A percentile compares a stretch with the other conserved stretches of the same genome.
These are phyloP conservation scores for Probaryconus sp. DNA, from an alignment of 1,140 invertebrate genomes.

Conservation along the genomic window DNA sequence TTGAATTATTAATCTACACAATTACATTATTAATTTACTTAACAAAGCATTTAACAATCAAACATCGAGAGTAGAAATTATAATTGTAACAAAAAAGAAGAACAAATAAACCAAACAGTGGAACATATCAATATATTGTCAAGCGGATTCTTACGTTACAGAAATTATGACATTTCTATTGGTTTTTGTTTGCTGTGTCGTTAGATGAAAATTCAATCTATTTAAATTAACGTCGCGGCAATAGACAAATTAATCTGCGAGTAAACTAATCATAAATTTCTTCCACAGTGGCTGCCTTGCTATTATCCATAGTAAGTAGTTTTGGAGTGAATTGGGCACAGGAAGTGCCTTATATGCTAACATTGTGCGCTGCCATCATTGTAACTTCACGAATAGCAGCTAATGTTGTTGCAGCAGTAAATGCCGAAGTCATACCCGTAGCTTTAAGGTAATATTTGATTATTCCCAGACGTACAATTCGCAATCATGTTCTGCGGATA, in stretches of 20 bases:
- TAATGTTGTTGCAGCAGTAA: slow-evolving; percentile 44
- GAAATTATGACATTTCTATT: no score
- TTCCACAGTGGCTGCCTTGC: slow-evolving; percentile 65
- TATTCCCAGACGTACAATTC: slow-evolving; percentile 28
- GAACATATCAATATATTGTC: no score
- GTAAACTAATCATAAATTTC: slow-evolving; percentile 50
- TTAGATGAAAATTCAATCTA: neutral
- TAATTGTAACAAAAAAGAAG: no score
- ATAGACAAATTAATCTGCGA: slow-evolving; percentile 23
- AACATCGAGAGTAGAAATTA: no score
- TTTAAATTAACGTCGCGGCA: slow-evolving; percentile 4
- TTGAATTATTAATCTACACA: no score
- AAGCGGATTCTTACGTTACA: no score
- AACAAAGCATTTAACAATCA: no score
- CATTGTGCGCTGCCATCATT: slow-evolving; percentile 66
- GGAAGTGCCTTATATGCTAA: slow-evolving; percentile 70
- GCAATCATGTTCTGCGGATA: neutral
- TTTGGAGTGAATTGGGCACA: slow-evolving; percentile 73
- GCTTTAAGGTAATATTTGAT: slow-evolving; percentile 71
- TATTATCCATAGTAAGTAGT: slow-evolving; percentile 68
- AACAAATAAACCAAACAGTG: no score
- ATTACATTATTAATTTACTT: no score
- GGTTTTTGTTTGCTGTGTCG: no score
- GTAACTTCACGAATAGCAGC: slow-evolving; percentile 68
- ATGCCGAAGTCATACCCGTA: slow-evolving; percentile 68